Base-by-base conservation (phyloP, 2,888 invertebrate species). In the Mythimna pallens region DNA sequence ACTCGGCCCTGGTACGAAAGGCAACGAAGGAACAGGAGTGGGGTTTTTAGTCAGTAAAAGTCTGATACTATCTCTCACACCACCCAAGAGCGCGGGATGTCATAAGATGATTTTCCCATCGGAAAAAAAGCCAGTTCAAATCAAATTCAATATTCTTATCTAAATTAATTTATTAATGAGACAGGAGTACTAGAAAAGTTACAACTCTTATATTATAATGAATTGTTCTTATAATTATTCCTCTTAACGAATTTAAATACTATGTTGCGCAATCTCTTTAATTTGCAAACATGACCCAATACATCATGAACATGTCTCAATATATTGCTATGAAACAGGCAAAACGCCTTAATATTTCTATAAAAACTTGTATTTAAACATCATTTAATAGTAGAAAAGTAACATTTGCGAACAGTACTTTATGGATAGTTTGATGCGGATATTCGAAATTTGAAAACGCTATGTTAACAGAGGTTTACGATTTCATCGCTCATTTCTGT, bases 401-500 rank as follows among this genome's bases (percentile, higher is more conserved):
- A 77, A 72, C 68, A 59, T 73, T 79, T 70, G 82, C 73, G 59
- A 78, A 64, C 64, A 70, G 65, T 76, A 65, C 47, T 20, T n/a
- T 76, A 73, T 14, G 50, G 69, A 71, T 22, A 54, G 65, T 78
- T 50, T 77, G 47, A 70, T 64, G 67, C 67, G 69, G 55, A 55
- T 73, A 66, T 73, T 70, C 50, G 34, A 57, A 75, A 65, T 75
- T 64, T 63, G n/a, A 58, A 70, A 70, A 47, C 8, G 52, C 54
- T 74, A 71, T n/a, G 81, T 89, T 94, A 96, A 83, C 95, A 95
- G 3, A 96, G 91, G 84, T 95, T 95, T 0, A 96, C 94, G 2
- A 95, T 86, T 79, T 95, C 95, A 47, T 92, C 93, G 17, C 82
- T 87, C 59, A 90, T 86, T 70, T 93, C 94, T 0, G 89, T 90